Evolutionary conservation across 2,113 vertebrate genomes (phyloP).

Genomic region (Bufo bufo): DNA sequence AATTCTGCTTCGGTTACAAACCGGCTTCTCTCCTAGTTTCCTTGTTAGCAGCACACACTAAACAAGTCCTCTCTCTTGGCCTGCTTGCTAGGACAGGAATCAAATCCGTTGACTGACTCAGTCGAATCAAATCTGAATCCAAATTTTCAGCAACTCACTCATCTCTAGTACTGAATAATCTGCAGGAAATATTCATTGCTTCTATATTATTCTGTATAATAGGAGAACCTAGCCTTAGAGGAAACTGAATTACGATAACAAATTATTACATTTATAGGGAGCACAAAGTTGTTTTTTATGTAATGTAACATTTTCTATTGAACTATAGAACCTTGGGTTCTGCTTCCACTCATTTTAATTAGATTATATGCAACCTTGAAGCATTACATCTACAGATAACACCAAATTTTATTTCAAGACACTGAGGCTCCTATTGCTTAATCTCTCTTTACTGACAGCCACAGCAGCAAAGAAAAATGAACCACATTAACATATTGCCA

Average conservation of each 20-base stretch:
- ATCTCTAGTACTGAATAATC: not conserved
- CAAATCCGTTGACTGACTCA: too few relatives aligned
- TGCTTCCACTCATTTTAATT: conserved; percentile 1
- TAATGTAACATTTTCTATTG: conserved; percentile 6
- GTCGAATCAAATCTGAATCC: too few relatives aligned
- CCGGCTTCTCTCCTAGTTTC: too few relatives aligned
- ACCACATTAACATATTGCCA: too few relatives aligned
- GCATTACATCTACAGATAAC: conserved; percentile 20
- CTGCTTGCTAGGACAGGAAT: too few relatives aligned
- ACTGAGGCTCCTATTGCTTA: too few relatives aligned
- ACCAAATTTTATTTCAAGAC: not conserved
- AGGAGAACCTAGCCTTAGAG: not conserved
- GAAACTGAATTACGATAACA: not conserved
- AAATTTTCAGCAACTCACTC: too few relatives aligned
- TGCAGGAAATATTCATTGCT: not conserved
- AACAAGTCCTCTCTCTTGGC: too few relatives aligned
- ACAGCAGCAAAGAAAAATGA: too few relatives aligned
- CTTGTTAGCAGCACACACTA: too few relatives aligned
- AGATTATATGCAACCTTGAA: conserved; percentile 21
- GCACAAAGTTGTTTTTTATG: conserved; percentile 12
- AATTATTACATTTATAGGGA: conserved; percentile 2
- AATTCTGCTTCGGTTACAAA: too few relatives aligned
- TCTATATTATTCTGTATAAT: not conserved
- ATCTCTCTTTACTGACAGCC: too few relatives aligned
- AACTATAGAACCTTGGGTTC: conserved; percentile 8